Evolutionary conservation across 2,113 vertebrate species (phyloP).

Genomic region (Aythya baeri): DNA sequence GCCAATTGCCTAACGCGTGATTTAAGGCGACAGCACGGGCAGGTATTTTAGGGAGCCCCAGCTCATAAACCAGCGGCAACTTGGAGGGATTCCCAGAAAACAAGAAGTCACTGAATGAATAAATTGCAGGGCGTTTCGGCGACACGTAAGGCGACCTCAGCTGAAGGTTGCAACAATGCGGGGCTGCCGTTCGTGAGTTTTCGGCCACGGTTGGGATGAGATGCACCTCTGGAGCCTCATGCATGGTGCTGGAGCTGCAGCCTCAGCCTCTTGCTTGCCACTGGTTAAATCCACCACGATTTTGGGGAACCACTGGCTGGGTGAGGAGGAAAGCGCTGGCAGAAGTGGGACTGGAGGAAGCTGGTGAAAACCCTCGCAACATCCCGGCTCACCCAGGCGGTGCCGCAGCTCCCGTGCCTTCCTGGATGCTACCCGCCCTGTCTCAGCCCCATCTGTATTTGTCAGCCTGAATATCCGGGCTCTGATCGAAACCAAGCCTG

Average conservation of each 20-base stretch:
- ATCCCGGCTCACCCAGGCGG: too few species aligned
- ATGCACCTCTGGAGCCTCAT: neutral
- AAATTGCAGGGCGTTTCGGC: neutral
- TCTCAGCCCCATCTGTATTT: fast-evolving
- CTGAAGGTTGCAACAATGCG: neutral
- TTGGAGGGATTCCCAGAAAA: constrained; percentile 5
- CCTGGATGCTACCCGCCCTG: neutral
- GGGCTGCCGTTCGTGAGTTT: neutral
- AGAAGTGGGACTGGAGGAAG: neutral
- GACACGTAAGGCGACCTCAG: neutral
- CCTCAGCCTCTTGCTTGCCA: fast-evolving
- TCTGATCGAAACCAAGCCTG: fast-evolving
- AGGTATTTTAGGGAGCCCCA: neutral
- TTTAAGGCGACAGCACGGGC: neutral
- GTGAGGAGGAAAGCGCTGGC: neutral
- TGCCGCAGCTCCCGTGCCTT: neutral
- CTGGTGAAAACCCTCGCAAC: neutral
- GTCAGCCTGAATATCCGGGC: neutral
- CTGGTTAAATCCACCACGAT: neutral
- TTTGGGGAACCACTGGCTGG: fast-evolving
- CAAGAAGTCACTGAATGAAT: neutral
- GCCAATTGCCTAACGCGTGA: fast-evolving
- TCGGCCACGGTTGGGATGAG: neutral
- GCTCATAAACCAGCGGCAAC: neutral
- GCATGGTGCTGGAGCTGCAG: neutral